Base-by-base conservation (phyloP, 2,797 vertebrate species). In the Carapus acus region DNA sequence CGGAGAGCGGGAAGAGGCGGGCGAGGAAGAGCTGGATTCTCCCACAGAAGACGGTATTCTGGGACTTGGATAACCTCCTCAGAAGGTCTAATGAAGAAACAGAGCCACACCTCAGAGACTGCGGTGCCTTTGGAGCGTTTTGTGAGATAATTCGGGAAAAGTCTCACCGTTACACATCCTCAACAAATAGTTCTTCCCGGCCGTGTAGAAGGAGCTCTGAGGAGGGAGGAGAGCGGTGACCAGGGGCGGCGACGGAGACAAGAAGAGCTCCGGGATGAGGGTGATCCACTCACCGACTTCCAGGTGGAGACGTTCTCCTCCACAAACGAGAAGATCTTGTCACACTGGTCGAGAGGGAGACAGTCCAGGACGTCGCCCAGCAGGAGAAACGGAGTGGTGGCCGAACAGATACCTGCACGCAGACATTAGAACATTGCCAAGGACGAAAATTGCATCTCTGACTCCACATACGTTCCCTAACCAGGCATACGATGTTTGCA, bases 41-140 rank as follows among this genome's bases (percentile, higher is more conserved):
- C 67, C 96, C 96, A 78, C 96, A 99, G 78, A 99, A 99, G 4
- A 99, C 96, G 0, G 96, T 99, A 58, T 99, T 99, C 81, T 98
- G 96, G 43, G 96, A 97, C 80, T 99, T 99, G 15, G 95, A 98
- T 33, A 99, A 88, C 76, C 96, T 89, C 83, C 96, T 87, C 41
- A 99, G 77, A 47, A 98, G 94, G 83, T 99, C 96, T 99, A 76
- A n/a, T n/a, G n/a, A 23, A 77, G 59, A 40, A 17, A 57, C 17
- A 53, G 6, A 45, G 18, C 61, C 9, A 1, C 18, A 21, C 1
- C n/a, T 73, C 22, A 70, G 4, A 55, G 6, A 48, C 16, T 2
- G 16, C 5, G 9, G 0, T 4, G 6, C 1, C 3, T 42, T 40
- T 33, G 21, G 15, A 43, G 34, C 12, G 15, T 36, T 1, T 19